Percentiles rank a stretch among this genome's conserved stretches.
These are phyloP conservation scores for Maconellicoccus hirsutus DNA, from an alignment of 1,140 invertebrate species.

Conservation along the genomic window DNA sequence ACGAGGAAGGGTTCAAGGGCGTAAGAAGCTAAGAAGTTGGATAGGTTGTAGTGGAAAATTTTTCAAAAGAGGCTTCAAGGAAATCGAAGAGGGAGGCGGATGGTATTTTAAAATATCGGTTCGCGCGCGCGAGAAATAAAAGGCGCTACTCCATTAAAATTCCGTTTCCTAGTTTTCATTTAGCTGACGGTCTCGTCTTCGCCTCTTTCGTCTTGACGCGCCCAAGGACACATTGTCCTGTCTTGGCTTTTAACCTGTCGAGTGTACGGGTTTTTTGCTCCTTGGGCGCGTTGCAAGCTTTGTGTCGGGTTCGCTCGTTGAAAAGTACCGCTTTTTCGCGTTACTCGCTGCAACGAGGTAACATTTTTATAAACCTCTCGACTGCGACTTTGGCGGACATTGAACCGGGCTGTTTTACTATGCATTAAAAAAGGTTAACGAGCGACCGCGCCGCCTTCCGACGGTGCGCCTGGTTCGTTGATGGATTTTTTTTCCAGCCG, in stretches of 20 bases:
- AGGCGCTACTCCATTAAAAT: not conserved
- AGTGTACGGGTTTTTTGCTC: no score
- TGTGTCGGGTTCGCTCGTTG: no score
- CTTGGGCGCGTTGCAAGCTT: no score
- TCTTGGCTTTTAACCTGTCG: no score
- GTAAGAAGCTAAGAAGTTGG: not conserved
- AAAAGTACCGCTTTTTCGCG: no score
- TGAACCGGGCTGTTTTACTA: not conserved
- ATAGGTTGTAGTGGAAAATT: not conserved
- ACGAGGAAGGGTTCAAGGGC: not conserved
- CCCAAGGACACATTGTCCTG: no score
- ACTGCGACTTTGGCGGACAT: not conserved
- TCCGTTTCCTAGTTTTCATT: slow-evolving; percentile 3
- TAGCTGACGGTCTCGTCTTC: not conserved
- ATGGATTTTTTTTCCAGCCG: no score
- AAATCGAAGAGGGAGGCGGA: not conserved
- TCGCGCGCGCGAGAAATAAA: not conserved
- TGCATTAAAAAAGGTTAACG: not conserved
- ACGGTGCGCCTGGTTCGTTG: no score
- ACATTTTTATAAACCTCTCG: no score
- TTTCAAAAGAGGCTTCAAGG: no score
- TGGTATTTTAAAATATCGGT: not conserved
- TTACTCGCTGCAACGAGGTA: no score
- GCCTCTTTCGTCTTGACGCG: not conserved
- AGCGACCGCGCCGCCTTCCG: no score